Evolutionary conservation across 2,113 vertebrate species (phyloP).

Genomic region (Cromileptes altivelis): DNA sequence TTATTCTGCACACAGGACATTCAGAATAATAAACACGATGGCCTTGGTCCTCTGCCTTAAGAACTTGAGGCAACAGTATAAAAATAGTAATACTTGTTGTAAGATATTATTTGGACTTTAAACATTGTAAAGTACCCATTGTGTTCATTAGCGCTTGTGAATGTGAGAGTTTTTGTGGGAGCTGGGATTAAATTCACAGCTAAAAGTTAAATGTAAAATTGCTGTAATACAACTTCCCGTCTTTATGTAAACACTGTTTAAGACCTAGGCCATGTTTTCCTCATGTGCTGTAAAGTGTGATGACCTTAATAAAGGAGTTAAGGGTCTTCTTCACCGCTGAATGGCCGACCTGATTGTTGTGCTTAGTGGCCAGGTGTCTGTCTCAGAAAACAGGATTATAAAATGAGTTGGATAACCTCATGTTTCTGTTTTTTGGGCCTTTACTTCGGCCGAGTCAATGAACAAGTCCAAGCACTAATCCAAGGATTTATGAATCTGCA

Average conservation of each 20-base stretch:
- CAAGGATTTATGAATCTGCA: slow-evolving; percentile 31
- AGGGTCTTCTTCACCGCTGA: background rate
- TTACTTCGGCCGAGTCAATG: background rate
- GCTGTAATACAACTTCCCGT: background rate
- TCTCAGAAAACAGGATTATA: slow-evolving; percentile 7
- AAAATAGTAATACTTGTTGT: too few relatives aligned
- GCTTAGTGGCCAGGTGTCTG: background rate
- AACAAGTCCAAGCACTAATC: background rate
- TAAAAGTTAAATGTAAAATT: too few relatives aligned
- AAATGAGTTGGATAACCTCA: background rate
- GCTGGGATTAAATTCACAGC: background rate
- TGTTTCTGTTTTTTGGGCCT: background rate
- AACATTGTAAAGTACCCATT: background rate
- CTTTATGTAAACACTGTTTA: background rate
- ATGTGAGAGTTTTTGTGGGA: background rate
- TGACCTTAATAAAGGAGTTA: background rate
- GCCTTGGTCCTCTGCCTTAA: background rate
- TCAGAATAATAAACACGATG: background rate
- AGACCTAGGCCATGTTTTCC: background rate
- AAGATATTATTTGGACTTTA: background rate
- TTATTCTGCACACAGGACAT: slow-evolving; percentile 28
- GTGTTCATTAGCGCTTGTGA: background rate
- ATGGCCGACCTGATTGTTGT: background rate
- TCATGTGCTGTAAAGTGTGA: background rate
- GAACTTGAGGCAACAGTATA: background rate